Evolutionary conservation across 2,888 invertebrate genomes (phyloP), one percentile per base, ranked within the genome.

Genomic region (Erebia epiphron): DNA sequence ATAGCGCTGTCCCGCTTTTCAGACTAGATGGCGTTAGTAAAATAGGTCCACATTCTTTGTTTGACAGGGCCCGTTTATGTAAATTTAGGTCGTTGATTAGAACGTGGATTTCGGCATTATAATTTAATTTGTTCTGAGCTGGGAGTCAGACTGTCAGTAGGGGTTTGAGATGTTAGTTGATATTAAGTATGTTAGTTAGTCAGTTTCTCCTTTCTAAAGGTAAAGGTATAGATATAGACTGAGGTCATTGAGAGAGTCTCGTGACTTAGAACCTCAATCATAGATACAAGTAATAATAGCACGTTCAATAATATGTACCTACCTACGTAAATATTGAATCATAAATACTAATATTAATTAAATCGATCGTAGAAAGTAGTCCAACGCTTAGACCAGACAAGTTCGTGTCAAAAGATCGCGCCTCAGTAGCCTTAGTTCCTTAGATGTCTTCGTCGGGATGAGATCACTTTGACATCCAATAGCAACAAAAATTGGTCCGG

Each of bases 401-500:
- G 14, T 64, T 66, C 43, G 26, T 66, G 43, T 66, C 52, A 70
- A 61, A 46, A 56, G 41, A 62, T 69, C 52, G 49, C 57, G 21
- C 54, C 57, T 69, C 57, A 64, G 56, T 61, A 68, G 62, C 43
- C 52, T 35, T 71, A 46, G 57, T 70, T 66, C 49, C 58, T 68
- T 54, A 80, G 81, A 86, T 81, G 80, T 85, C 83, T 83, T 80
- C 79, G 78, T 68, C 63, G 21, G 82, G 86, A n/a, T 82, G 82
- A 86, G 88, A 87, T 86, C 85, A 86, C 82, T 88, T 83, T 81
- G 79, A 82, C 86, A 83, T 84, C 83, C 86, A 88, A 89, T 86
- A 81, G 83, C 81, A 85, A 83, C 86, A 84, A 86, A 87, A 88
- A 86, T 87, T 86, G 85, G 80, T 46, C 21, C 16, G 82, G 79